These are phyloP conservation scores for Drosophila aff. DNA, from an alignment of 1,140 invertebrate genomes.

Conservation along the genomic window DNA sequence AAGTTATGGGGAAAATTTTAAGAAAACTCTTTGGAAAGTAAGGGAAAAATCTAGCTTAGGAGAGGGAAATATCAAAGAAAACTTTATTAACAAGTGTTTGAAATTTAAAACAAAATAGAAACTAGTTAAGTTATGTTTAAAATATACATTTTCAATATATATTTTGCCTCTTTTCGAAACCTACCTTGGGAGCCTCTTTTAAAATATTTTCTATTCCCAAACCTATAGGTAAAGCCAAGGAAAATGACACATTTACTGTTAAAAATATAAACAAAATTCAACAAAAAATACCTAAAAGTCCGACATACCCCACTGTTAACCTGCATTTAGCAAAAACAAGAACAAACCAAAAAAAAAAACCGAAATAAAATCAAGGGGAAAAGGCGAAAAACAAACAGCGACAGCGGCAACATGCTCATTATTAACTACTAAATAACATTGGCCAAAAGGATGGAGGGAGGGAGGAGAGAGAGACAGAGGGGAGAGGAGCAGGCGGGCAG, in stretches of 20 bases:
- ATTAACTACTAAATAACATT: constrained; percentile 83
- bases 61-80: no score
- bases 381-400: constrained; percentile 67
- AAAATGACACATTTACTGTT: no score
- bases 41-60: neutral
- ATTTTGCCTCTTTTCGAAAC: no score
- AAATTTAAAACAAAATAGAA: no score
- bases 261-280: no score
- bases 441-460: constrained; percentile 46
- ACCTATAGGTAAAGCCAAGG: no score
- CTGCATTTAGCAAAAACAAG: neutral
- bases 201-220: no score
- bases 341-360: neutral
- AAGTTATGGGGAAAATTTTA: neutral
- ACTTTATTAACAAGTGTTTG: no score
- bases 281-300: neutral
- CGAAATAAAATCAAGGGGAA: neutral
- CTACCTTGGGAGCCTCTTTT: no score
- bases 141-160: no score
- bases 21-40: neutral
- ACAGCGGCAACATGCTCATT: constrained; percentile 80
- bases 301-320: constrained; percentile 1
- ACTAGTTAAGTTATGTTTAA: no score
- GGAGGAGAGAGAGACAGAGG: neutral
- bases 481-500: neutral